Evolutionary conservation across 2,797 vertebrate species (phyloP).

Genomic region (Avahi laniger): DNA sequence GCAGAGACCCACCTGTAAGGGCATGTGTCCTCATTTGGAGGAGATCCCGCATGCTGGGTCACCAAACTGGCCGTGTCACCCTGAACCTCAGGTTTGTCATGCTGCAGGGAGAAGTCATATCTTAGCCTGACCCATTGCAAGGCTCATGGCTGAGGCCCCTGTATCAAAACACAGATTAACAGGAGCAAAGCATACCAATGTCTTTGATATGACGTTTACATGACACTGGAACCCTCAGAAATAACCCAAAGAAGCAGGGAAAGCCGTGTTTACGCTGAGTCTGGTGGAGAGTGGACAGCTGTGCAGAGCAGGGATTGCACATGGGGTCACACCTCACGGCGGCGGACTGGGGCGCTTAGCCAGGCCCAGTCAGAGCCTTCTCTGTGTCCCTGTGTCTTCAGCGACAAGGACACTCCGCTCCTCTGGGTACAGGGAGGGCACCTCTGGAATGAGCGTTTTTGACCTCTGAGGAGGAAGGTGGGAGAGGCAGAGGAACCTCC

Average conservation of each 20-base stretch:
- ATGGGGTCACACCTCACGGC: fast-evolving
- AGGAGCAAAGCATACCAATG: neutral
- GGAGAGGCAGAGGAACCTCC: too few relatives aligned
- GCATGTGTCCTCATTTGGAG: neutral
- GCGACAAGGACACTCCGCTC: neutral
- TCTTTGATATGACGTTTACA: neutral
- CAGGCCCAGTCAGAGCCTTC: neutral
- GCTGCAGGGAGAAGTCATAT: too few relatives aligned
- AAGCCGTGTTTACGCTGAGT: too few relatives aligned
- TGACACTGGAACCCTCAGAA: neutral
- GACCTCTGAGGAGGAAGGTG: neutral
- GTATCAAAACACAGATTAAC: neutral
- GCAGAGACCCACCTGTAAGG: neutral
- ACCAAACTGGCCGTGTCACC: neutral
- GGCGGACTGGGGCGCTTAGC: neutral
- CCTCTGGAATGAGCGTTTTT: neutral
- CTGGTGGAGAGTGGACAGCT: neutral
- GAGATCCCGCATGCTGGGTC: neutral
- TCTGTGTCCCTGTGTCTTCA: neutral
- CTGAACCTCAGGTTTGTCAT: neutral
- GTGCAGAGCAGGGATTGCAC: too few relatives aligned
- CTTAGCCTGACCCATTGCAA: neutral
- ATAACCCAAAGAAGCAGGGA: neutral
- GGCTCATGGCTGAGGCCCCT: neutral
- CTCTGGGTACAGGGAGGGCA: fast-evolving